These are phyloP conservation scores for Ciconia nigra DNA, from an alignment of 2,797 vertebrate species.

Conservation along the genomic window DNA sequence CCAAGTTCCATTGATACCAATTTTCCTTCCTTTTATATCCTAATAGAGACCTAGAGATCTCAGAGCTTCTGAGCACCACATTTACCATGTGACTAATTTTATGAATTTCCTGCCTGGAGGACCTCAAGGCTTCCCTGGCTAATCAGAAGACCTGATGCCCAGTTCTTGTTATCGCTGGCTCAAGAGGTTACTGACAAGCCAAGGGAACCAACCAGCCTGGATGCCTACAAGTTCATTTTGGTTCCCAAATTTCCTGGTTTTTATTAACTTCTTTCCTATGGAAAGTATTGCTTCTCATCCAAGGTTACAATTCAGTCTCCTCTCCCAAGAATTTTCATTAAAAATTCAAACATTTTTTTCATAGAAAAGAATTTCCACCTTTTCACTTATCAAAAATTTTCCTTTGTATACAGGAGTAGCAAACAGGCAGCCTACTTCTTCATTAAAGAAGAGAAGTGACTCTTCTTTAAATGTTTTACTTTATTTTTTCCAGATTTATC, in stretches of 20 bases:
- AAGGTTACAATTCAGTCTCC: not conserved
- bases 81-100: not conserved
- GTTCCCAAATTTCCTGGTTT: not conserved
- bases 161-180: not conserved
- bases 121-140: not conserved
- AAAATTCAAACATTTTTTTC: not conserved
- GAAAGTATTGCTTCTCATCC: not conserved
- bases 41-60: not conserved
- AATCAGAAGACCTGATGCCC: not conserved
- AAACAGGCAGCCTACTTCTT: not conserved
- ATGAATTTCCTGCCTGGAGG: not conserved
- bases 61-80: not conserved
- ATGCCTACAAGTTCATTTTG: not conserved
- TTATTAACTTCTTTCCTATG: not conserved
- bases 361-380: not conserved
- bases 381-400: not conserved
- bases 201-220: not conserved
- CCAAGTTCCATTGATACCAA: not conserved
- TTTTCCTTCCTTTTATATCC: not conserved
- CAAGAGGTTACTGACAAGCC: not conserved
- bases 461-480: not conserved
- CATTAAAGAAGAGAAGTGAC: too few species aligned
- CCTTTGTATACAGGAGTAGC: not conserved
- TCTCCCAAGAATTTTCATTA: not conserved
- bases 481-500: not conserved